Evolutionary conservation across 2,113 vertebrate genomes (phyloP).

Genomic region (Ctenomys sociabilis): DNA sequence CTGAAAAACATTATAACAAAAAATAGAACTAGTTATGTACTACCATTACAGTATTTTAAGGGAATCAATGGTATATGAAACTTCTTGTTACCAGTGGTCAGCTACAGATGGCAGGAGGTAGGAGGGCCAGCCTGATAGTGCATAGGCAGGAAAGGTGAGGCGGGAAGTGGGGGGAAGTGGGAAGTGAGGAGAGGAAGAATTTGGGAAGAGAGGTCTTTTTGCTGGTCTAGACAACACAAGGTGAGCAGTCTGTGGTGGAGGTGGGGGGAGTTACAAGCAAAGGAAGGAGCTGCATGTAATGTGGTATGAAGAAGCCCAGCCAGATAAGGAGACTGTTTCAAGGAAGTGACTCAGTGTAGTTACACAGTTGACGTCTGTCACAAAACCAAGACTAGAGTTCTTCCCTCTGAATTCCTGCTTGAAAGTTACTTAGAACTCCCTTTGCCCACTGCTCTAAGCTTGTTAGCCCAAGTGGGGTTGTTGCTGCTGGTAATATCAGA

Average conservation of each 20-base stretch:
- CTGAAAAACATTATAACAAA: neutral
- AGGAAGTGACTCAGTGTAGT: neutral
- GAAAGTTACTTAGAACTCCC: neutral
- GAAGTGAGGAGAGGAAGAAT: neutral
- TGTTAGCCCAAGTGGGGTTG: neutral
- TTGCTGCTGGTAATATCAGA: conserved; percentile 5
- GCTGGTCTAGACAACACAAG: neutral
- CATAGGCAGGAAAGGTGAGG: neutral
- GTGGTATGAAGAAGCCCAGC: neutral
- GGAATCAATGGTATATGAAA: neutral
- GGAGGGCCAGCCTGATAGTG: neutral
- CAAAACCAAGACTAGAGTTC: conserved; percentile 33
- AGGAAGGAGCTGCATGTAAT: neutral
- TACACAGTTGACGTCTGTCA: neutral
- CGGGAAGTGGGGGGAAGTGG: neutral
- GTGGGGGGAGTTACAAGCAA: neutral
- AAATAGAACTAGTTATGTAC: neutral
- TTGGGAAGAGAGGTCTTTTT: neutral
- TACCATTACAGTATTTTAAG: neutral
- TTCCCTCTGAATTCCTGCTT: conserved; percentile 19
- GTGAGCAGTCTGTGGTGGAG: neutral
- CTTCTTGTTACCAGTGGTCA: neutral
- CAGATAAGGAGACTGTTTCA: neutral
- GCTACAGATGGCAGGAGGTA: neutral
- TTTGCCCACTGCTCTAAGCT: neutral